Conservation (phyloP, 2,888 invertebrate species). For the Drosophila vallismaia region DNA sequence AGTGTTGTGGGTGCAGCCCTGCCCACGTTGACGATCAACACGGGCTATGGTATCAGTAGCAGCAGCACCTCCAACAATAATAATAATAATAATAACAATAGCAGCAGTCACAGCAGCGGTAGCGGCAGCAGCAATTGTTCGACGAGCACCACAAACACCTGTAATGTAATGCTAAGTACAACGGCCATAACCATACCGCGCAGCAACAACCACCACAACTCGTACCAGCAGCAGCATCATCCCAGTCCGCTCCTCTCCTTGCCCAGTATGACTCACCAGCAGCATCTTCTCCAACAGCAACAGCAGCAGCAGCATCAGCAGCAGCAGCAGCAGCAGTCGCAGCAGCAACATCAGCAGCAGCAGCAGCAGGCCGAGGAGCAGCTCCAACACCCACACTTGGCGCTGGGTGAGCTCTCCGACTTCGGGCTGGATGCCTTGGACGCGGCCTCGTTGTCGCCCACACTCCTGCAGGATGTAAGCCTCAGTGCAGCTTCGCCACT, state of each 20-base stretch:
- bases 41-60: slow-evolving; percentile 43
- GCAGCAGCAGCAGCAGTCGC: slow-evolving; percentile 48
- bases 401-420: slow-evolving; percentile 82
- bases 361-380: slow-evolving; percentile 63
- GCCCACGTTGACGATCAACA: slow-evolving; percentile 68
- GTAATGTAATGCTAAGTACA: slow-evolving; percentile 82
- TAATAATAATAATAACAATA: slow-evolving; percentile 33
- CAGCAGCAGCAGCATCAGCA: slow-evolving; percentile 70
- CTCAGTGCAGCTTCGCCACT: slow-evolving; percentile 80
- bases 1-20: slow-evolving; percentile 53
- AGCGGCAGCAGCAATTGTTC: slow-evolving; percentile 47
- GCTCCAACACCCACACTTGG: slow-evolving; percentile 66
- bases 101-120: slow-evolving; percentile 28
- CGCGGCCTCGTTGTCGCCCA: slow-evolving; percentile 82
- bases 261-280: slow-evolving; percentile 74
- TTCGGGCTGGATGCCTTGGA: slow-evolving; percentile 83
- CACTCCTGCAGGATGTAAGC: slow-evolving; percentile 82
- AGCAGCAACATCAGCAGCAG: slow-evolving; percentile 55
- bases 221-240: slow-evolving; percentile 68
- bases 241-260: slow-evolving; percentile 65
- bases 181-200: slow-evolving; percentile 82
- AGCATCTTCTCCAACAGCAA: slow-evolving; percentile 59
- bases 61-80: slow-evolving; percentile 40
- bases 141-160: slow-evolving; percentile 54
- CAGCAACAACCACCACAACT: slow-evolving; percentile 80